These are phyloP conservation scores for Mamestra configurata DNA, from an alignment of 1,140 invertebrate species.

Conservation along the genomic window DNA sequence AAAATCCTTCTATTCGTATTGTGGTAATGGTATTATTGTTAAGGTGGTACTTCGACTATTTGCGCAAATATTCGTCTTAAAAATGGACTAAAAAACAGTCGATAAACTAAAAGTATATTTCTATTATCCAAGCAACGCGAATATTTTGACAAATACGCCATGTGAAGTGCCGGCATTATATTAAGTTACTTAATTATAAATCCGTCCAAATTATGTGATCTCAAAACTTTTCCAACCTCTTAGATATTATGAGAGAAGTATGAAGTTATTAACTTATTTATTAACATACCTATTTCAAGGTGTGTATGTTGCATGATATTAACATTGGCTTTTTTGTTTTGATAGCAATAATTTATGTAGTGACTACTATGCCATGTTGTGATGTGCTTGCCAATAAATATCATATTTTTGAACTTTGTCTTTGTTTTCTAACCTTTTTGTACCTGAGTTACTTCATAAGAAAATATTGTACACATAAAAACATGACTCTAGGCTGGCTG, in stretches of 20 bases:
- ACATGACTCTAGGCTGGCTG: too few relatives aligned
- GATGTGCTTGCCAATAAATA: conserved; percentile 40
- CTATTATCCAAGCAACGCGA: too few relatives aligned
- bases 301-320: neutral
- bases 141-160: too few relatives aligned
- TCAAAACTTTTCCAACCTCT: neutral
- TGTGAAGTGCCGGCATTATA: too few relatives aligned
- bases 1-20: too few relatives aligned
- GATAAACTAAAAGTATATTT: too few relatives aligned
- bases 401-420: neutral
- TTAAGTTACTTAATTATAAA: neutral
- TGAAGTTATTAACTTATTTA: neutral
- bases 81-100: too few relatives aligned
- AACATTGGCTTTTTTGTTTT: neutral
- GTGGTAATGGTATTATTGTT: too few relatives aligned
- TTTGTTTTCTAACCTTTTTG: neutral
- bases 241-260: neutral
- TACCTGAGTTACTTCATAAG: too few relatives aligned
- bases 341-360: neutral
- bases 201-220: conserved; percentile 15
- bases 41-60: too few relatives aligned
- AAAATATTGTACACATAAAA: too few relatives aligned
- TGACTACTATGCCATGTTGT: neutral
- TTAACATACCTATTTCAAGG: neutral
- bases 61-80: too few relatives aligned